Evolutionary conservation across 2,888 invertebrate species (phyloP).

Genomic region (Epistrophella euchroma): DNA sequence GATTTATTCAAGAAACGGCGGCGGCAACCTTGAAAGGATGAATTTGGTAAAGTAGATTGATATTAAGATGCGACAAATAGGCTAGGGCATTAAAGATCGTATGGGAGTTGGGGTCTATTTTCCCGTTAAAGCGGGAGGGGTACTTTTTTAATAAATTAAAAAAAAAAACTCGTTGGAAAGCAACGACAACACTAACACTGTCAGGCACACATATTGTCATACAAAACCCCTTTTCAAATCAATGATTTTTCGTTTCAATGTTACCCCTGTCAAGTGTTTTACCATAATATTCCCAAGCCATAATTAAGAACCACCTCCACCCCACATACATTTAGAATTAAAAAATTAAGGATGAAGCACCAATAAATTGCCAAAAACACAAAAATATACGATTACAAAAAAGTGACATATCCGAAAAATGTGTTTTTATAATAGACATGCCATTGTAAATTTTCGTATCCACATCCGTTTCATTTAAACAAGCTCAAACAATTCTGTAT

Average conservation of each 20-base stretch:
- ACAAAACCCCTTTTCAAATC: neutral
- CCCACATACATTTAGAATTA: neutral
- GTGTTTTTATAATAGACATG: constrained; percentile 63
- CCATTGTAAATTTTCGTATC: constrained; percentile 36
- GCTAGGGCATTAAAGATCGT: no score
- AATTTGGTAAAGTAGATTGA: no score
- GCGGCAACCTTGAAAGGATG: no score
- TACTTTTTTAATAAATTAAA: no score
- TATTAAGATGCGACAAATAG: no score
- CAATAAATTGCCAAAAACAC: constrained; percentile 44
- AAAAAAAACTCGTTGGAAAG: no score
- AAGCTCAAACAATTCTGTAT: neutral
- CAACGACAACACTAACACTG: no score
- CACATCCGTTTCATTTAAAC: neutral
- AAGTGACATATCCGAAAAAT: constrained; percentile 37
- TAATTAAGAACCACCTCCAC: neutral
- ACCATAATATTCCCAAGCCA: neutral
- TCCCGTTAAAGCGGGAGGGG: no score
- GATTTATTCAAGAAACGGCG: no score
- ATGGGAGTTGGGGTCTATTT: no score
- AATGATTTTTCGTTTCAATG: neutral
- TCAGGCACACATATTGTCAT: neutral
- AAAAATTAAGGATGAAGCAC: neutral
- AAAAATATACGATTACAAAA: constrained; percentile 21
- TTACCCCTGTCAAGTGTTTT: neutral